Evolutionary conservation across 37 sponge, comb jelly and placozoan species (phyloP).

Genomic region (Crambe crambe): DNA sequence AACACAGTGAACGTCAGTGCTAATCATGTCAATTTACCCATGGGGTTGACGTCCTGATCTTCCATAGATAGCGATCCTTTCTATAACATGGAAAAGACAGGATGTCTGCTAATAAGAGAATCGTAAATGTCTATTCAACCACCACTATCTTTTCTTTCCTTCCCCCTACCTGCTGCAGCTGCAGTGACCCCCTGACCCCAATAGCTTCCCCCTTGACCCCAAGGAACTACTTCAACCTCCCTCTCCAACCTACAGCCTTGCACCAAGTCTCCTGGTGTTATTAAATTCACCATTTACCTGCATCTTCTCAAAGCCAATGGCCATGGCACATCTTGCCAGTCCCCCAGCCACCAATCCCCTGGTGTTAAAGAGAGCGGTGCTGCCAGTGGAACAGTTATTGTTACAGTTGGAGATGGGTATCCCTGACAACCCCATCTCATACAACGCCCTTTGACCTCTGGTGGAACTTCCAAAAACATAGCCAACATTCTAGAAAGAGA

Average conservation of each 20-base stretch:
- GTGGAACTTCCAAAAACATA: conserved; percentile 72
- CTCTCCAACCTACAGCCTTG: no score
- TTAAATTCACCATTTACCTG: conserved; percentile 12
- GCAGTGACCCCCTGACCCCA: no score
- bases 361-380: conserved; percentile 37
- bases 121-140: no score
- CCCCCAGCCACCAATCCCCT: conserved; percentile 47
- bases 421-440: conserved; percentile 65
- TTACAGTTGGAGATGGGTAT: conserved; percentile 74
- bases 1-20: neutral
- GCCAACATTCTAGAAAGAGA: conserved; percentile 43
- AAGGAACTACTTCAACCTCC: no score
- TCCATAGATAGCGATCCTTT: conserved; percentile 48
- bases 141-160: no score
- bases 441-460: conserved; percentile 70
- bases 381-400: conserved; percentile 75
- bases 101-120: no score
- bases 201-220: neutral
- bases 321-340: conserved; percentile 49
- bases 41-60: conserved; percentile 41
- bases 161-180: no score
- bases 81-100: neutral
- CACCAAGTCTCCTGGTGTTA: no score
- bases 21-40: conserved; percentile 14
- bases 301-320: conserved; percentile 83